Evolutionary conservation across 2,113 vertebrate genomes (phyloP).

Genomic region (Myodes glareolus): DNA sequence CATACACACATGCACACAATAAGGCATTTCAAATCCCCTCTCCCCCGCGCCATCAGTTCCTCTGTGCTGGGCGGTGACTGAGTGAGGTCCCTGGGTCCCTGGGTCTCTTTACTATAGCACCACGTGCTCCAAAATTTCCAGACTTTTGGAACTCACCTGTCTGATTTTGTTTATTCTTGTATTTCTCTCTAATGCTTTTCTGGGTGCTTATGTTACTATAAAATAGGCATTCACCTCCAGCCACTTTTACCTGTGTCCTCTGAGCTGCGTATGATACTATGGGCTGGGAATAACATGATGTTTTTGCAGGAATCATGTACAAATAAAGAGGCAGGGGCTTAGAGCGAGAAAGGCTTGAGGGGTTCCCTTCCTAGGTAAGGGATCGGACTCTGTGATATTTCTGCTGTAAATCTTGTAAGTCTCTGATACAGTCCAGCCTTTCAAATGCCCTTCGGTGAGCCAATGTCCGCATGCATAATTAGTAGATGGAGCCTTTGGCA

Average conservation of each 20-base stretch:
- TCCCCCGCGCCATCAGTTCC: not conserved
- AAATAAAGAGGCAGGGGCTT: not conserved
- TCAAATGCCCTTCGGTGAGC: constrained; percentile 19
- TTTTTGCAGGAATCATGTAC: not conserved
- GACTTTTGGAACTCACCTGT: constrained; percentile 1
- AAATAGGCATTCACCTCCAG: not conserved
- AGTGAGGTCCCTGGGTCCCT: not conserved
- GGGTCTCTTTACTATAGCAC: not conserved
- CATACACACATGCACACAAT: not conserved
- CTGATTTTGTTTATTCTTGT: constrained; percentile 51
- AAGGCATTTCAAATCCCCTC: not conserved
- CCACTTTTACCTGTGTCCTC: not conserved
- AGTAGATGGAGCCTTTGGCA: constrained; percentile 19
- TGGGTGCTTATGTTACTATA: not conserved
- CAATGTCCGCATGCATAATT: not conserved
- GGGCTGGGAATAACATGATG: not conserved
- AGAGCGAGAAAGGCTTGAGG: not conserved
- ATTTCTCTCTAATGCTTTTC: constrained; percentile 46
- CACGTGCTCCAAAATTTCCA: not conserved
- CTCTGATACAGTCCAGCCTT: not conserved
- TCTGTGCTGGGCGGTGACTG: not conserved
- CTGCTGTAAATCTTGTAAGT: not conserved
- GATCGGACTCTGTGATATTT: not conserved
- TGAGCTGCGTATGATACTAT: not conserved
- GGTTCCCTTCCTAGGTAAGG: not conserved